Percentiles rank a stretch among this genome's conserved stretches.
Evolutionary conservation across 2,113 vertebrate species (phyloP).

Genomic region (Eurystomus gularis): DNA sequence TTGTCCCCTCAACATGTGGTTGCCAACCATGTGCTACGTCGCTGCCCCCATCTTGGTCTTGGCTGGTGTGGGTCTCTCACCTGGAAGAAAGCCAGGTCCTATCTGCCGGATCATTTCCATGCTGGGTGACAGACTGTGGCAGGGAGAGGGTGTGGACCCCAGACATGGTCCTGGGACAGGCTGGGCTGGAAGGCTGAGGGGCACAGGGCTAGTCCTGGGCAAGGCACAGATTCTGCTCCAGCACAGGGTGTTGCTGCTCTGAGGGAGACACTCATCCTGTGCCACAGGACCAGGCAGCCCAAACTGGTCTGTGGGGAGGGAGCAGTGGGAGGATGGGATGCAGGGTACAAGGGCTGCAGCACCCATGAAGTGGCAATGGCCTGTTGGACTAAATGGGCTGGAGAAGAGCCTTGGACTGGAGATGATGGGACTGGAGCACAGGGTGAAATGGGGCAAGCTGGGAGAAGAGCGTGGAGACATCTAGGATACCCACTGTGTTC

Average conservation of each 20-base stretch:
- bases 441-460: neutral
- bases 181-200: neutral
- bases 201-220: neutral
- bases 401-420: neutral
- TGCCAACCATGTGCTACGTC: neutral
- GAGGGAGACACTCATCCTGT: neutral
- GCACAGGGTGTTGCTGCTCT: neutral
- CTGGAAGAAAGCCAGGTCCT: neutral
- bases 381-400: neutral
- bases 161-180: neutral
- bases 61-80: fast-evolving
- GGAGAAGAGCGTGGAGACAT: neutral
- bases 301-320: neutral
- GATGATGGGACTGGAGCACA: neutral
- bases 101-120: neutral
- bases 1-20: neutral
- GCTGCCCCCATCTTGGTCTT: fast-evolving
- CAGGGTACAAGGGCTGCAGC: neutral
- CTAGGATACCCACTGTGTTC: neutral
- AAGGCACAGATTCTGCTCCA: neutral
- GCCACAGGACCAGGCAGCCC: neutral
- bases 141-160: neutral
- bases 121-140: neutral
- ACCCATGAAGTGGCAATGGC: neutral
- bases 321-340: neutral